Percentiles rank a stretch among this genome's conserved stretches.
These are phyloP conservation scores for Podiceps cristatus DNA, from an alignment of 2,113 vertebrate genomes.

Conservation along the genomic window DNA sequence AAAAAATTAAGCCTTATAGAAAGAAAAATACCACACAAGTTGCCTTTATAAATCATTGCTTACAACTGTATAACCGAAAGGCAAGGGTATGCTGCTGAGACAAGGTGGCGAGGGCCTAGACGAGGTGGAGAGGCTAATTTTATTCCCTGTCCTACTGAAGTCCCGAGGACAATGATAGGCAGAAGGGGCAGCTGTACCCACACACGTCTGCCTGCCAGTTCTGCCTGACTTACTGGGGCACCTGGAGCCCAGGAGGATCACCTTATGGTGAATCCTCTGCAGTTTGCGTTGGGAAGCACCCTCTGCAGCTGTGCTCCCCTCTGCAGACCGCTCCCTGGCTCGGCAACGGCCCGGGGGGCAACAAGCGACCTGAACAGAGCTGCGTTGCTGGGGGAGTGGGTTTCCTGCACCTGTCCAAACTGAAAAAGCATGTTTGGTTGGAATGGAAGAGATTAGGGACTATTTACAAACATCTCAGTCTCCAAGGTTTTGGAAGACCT, in stretches of 20 bases:
- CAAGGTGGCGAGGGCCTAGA: not conserved
- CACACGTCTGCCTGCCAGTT: not conserved
- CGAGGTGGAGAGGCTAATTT: not conserved
- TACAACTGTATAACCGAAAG: not conserved
- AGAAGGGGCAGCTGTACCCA: not conserved
- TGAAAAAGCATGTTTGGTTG: not conserved
- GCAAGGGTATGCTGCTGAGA: not conserved
- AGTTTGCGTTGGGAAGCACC: not conserved
- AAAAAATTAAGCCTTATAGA: not conserved
- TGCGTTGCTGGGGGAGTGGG: not conserved
- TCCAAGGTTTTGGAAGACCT: not conserved
- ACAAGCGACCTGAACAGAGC: rapidly evolving
- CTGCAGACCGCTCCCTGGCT: not conserved
- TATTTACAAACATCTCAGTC: not conserved
- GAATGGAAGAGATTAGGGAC: not conserved
- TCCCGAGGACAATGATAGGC: not conserved
- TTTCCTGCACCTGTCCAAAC: not conserved
- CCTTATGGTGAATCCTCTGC: not conserved
- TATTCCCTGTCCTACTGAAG: not conserved
- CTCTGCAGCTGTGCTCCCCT: not conserved
- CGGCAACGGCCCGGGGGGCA: not conserved
- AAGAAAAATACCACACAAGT: not conserved
- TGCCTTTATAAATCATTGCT: not conserved
- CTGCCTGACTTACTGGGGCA: not conserved
- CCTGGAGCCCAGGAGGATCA: not conserved